These are phyloP conservation scores for Caenorhabditis virilis DNA, from an alignment of 2,888 invertebrate genomes.

Conservation along the genomic window DNA sequence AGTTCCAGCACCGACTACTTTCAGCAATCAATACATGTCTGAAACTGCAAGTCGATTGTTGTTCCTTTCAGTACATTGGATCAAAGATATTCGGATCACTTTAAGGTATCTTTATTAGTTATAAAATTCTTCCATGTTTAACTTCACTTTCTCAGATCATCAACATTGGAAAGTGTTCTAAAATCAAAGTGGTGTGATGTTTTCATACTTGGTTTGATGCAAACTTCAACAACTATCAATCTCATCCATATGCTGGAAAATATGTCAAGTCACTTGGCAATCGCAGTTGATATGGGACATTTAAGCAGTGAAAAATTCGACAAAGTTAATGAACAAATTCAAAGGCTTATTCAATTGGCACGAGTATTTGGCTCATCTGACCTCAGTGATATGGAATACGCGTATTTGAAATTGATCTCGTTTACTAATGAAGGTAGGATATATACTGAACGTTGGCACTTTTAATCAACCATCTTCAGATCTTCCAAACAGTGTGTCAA, in stretches of 20 bases:
- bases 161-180: constrained; percentile 80
- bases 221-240: constrained; percentile 79
- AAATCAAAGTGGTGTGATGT: constrained; percentile 90
- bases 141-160: constrained; percentile 83
- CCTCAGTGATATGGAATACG: constrained; percentile 59
- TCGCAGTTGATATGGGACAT: constrained; percentile 76
- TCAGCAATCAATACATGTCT: constrained; percentile 91
- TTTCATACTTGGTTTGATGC: constrained; percentile 86
- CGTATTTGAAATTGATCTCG: constrained; percentile 66
- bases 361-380: constrained; percentile 47
- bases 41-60: constrained; percentile 88
- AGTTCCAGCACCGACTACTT: constrained; percentile 82
- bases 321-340: constrained; percentile 41
- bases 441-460: not conserved
- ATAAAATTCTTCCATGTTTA: not conserved
- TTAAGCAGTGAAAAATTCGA: constrained; percentile 64
- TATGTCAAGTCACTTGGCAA: constrained; percentile 81
- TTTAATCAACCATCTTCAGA: constrained; percentile 68
- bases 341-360: constrained; percentile 31
- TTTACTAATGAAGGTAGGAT: constrained; percentile 60
- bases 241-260: constrained; percentile 78
- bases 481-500: constrained; percentile 72
- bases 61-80: constrained; percentile 88
- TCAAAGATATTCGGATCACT: constrained; percentile 77
- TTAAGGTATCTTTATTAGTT: constrained; percentile 32